Percentiles rank a stretch among this genome's conserved stretches.
These are phyloP conservation scores for Drosophila arawakana DNA, from an alignment of 1,140 invertebrate species.

Conservation along the genomic window DNA sequence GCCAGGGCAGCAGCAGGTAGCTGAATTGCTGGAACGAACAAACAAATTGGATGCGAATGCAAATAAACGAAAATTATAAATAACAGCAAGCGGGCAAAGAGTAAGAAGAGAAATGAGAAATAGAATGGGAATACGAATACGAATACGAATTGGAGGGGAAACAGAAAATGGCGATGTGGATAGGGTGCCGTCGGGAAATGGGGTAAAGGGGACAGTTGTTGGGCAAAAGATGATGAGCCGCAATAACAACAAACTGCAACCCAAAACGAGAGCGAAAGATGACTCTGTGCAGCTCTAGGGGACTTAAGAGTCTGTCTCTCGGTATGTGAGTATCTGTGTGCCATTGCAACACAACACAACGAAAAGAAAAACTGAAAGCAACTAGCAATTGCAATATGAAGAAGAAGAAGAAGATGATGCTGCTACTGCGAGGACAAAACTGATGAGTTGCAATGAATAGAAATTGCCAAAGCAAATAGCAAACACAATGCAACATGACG, in stretches of 20 bases:
- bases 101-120: constrained; percentile 32
- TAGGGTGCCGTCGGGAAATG: background rate
- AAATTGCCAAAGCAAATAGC: constrained; percentile 79
- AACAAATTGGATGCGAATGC: constrained; percentile 84
- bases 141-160: constrained; percentile 27
- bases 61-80: constrained; percentile 84
- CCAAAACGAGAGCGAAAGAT: constrained; percentile 22
- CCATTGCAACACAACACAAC: constrained; percentile 2
- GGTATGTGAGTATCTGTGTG: constrained; percentile 19
- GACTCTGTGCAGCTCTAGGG: constrained; percentile 1
- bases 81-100: constrained; percentile 70
- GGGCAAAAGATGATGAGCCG: constrained; percentile 46
- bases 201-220: constrained; percentile 24
- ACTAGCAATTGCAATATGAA: constrained; percentile 52
- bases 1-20: constrained; percentile 28
- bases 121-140: constrained; percentile 35
- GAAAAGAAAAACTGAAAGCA: constrained; percentile 20
- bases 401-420: constrained; percentile 32
- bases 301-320: constrained; percentile 1
- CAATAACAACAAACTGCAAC: constrained; percentile 35
- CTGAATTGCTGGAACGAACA: constrained; percentile 56
- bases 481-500: constrained; percentile 46
- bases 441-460: constrained; percentile 83
- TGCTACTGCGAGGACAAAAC: constrained; percentile 39
- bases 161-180: background rate